Base-by-base conservation (phyloP, 2,797 vertebrate species). In the Paratrypauchen microcephalus region DNA sequence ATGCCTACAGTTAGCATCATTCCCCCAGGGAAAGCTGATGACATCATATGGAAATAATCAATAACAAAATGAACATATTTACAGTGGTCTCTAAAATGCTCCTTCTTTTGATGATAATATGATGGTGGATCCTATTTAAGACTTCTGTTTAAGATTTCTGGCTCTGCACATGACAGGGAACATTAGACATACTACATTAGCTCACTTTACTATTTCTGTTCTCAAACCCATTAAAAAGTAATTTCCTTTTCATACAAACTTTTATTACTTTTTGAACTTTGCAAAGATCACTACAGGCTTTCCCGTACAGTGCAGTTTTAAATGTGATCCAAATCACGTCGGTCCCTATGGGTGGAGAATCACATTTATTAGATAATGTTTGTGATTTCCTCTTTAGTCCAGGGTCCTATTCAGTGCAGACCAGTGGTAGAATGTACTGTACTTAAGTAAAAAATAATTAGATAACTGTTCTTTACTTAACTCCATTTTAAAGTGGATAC, bases 281-380 rank as follows among this genome's bases (percentile, higher is more conserved):
- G 36, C 36, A 36, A 21, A 60, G 58, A 60, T 39, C 18, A 36
- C 16, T 19, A 26, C 1, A 36, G 7, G 28, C 19, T 68, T 61
- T 41, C 2, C 18, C 74, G 69, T 74, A 75, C 59, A 41, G 30
- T n/a, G 6, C 57, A 41, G 32, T 61, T 61, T 71, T 70, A 67
- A 63, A 82, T 62, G 63, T 24, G 62, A 67, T 69, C 19, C 72
- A 73, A 77, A 74, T 28, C 57, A 79, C 26, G 71, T 6, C 1
- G 59, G 72, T n/a, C 62, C 63, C 45, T 78, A 72, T 81, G 77
- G 68, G 18, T 79, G 71, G 68, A 87, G 83, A 82, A 68, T 71
- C 65, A 2, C 70, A 66, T 59, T 66, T 58, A 63, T 72, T 69
- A 64, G 67, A 74, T 74, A 68, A 71, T 73, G 69, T 66, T 72